These are phyloP conservation scores for Rhodinocichla rosea DNA, from an alignment of 2,113 vertebrate species.

Conservation along the genomic window DNA sequence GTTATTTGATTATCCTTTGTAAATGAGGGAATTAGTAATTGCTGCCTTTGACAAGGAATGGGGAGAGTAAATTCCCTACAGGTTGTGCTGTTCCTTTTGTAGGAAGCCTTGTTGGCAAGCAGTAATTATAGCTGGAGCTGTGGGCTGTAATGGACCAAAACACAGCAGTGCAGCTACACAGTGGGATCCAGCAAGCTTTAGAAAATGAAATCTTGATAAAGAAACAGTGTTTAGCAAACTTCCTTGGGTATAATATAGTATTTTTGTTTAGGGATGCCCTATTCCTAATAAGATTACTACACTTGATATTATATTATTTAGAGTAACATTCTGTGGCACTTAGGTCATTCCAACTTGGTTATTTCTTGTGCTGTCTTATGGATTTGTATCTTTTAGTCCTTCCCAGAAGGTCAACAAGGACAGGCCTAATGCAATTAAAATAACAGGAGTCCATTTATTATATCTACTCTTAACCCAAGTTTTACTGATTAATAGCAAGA, in stretches of 20 bases:
- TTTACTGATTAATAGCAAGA: neutral
- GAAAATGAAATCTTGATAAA: neutral
- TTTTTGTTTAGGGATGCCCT: neutral
- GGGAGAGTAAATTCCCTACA: constrained; percentile 19
- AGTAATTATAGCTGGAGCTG: constrained; percentile 26
- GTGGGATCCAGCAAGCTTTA: neutral
- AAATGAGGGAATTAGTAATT: constrained; percentile 38
- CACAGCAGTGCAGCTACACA: neutral
- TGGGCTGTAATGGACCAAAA: neutral
- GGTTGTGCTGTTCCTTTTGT: constrained; percentile 12
- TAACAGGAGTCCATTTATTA: neutral
- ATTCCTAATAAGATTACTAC: neutral
- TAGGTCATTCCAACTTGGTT: neutral
- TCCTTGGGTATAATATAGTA: neutral
- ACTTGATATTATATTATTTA: neutral
- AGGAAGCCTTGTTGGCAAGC: neutral
- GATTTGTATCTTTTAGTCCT: neutral
- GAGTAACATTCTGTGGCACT: neutral
- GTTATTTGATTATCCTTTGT: constrained; percentile 39
- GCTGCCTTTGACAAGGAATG: constrained; percentile 19
- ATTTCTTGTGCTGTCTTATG: neutral
- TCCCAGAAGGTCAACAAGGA: neutral
- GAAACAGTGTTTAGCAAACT: neutral
- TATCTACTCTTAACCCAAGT: neutral
- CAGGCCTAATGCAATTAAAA: neutral